Evolutionary conservation across 2,888 invertebrate genomes (phyloP).

Genomic region (Spisula solida): DNA sequence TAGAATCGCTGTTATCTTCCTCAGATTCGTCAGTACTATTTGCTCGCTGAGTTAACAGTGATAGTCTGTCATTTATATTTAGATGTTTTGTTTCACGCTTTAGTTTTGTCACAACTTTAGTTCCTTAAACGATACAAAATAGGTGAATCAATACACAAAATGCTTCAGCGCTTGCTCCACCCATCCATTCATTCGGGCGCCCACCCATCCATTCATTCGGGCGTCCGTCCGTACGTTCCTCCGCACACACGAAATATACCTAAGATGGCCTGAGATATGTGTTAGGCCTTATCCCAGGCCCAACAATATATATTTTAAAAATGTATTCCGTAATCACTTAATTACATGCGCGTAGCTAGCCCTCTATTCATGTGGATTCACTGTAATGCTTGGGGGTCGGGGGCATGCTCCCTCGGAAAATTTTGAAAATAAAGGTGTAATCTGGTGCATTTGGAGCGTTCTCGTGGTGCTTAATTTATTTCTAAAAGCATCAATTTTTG

Average conservation of each 20-base stretch:
- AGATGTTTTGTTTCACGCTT: slow-evolving; percentile 14
- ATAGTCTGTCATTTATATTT: neutral
- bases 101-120: slow-evolving; percentile 48
- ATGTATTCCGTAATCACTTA: too few relatives aligned
- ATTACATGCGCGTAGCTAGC: too few relatives aligned
- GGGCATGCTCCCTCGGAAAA: too few relatives aligned
- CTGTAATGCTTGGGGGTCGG: too few relatives aligned
- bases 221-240: neutral
- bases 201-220: neutral
- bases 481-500: too few relatives aligned
- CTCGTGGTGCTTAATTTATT: too few relatives aligned
- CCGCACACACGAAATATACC: too few relatives aligned
- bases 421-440: too few relatives aligned
- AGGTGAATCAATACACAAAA: neutral
- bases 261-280: neutral
- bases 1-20: neutral
- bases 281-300: neutral
- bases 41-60: neutral
- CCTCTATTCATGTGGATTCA: too few relatives aligned
- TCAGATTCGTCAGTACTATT: neutral
- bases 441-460: too few relatives aligned
- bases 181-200: neutral
- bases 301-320: too few relatives aligned
- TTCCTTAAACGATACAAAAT: slow-evolving; percentile 21
- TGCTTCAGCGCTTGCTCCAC: neutral